Conservation (phyloP, 2,888 invertebrate genomes). For the Nemotelus pantherinus region DNA sequence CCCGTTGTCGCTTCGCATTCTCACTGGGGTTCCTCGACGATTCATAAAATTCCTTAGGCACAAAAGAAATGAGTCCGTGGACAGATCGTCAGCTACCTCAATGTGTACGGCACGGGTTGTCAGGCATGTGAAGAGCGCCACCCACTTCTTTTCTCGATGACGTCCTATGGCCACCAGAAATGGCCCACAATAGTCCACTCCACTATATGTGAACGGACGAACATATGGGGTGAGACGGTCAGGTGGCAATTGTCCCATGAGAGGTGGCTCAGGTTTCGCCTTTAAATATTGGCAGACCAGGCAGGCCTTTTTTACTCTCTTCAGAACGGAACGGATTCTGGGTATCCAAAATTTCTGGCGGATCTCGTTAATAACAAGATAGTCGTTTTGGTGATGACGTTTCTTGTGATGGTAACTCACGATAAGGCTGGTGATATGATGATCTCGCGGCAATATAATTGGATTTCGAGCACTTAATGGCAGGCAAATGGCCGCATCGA, state of each 20-base stretch:
- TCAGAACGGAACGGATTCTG: constrained; percentile 31
- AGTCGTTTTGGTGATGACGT: not conserved
- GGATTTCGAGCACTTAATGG: constrained; percentile 4
- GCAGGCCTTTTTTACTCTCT: constrained; percentile 22
- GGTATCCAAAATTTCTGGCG: constrained; percentile 39
- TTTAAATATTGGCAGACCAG: not conserved
- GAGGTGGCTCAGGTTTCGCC: constrained; percentile 16
- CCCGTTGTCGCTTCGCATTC: not conserved
- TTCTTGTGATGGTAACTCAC: not conserved
- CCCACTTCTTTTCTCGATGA: not conserved
- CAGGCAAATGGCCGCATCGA: constrained; percentile 21
- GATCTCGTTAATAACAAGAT: constrained; percentile 34
- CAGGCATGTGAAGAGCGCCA: constrained; percentile 11
- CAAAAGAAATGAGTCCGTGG: constrained; percentile 18
- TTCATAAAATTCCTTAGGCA: not conserved
- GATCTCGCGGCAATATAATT: not conserved
- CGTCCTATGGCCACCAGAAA: constrained; percentile 40
- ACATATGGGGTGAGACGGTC: constrained; percentile 50
- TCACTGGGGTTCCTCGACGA: not conserved
- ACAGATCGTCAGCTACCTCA: constrained; percentile 49
- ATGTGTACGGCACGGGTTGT: constrained; percentile 46
- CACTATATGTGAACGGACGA: constrained; percentile 51
- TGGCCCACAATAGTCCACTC: not conserved
- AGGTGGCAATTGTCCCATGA: constrained; percentile 39
- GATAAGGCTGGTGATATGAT: not conserved